These are phyloP conservation scores for Pogonophryne albipinna DNA, from an alignment of 2,797 vertebrate genomes.

Conservation along the genomic window DNA sequence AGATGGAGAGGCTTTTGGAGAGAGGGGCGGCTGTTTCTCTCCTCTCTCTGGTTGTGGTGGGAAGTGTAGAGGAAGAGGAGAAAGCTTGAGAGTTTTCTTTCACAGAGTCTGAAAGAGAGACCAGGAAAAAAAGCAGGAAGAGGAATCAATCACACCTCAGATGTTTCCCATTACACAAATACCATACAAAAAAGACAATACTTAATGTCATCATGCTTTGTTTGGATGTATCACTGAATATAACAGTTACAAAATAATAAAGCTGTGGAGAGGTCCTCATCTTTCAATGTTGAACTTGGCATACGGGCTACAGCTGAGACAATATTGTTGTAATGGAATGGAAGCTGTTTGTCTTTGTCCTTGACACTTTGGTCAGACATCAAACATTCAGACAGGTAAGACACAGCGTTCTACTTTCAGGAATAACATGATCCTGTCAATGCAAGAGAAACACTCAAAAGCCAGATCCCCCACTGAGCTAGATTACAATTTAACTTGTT, in stretches of 20 bases:
- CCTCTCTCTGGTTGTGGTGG: slow-evolving; percentile 78
- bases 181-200: slow-evolving; percentile 27
- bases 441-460: slow-evolving; percentile 27
- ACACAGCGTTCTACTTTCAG: not conserved
- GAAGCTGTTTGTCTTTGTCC: slow-evolving; percentile 5
- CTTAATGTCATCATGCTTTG: slow-evolving; percentile 22
- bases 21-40: slow-evolving; percentile 82
- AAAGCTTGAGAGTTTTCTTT: slow-evolving; percentile 80
- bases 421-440: slow-evolving; percentile 10
- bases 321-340: slow-evolving; percentile 1
- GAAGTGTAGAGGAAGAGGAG: slow-evolving; percentile 80
- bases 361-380: slow-evolving; percentile 36
- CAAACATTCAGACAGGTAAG: slow-evolving; percentile 15
- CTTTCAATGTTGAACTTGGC: slow-evolving; percentile 27
- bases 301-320: slow-evolving; percentile 18
- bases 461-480: slow-evolving; percentile 64
- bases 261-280: slow-evolving; percentile 28
- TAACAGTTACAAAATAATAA: slow-evolving; percentile 22
- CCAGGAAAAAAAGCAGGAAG: slow-evolving; percentile 12
- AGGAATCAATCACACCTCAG: slow-evolving; percentile 30
- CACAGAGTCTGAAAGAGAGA: slow-evolving; percentile 78
- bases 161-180: slow-evolving; percentile 2
- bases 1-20: slow-evolving; percentile 86
- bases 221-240: slow-evolving; percentile 26
- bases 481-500: slow-evolving; percentile 76